Percentiles rank a stretch among this genome's conserved stretches.
These are phyloP conservation scores for Diabrotica balteata DNA, from an alignment of 2,888 invertebrate species.

Conservation along the genomic window DNA sequence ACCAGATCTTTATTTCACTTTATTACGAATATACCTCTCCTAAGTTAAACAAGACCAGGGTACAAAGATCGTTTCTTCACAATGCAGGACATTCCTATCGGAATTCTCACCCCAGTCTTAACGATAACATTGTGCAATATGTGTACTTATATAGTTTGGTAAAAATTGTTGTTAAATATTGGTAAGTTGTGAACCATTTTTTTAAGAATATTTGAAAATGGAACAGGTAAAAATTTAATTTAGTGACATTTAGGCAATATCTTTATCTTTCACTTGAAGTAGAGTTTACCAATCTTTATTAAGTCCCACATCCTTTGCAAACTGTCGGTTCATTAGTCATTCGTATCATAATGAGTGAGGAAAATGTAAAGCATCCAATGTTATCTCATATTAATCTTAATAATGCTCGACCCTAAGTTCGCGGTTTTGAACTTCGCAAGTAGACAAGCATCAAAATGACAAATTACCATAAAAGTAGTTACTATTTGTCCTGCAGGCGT, in stretches of 20 bases:
- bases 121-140: too few relatives aligned
- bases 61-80: too few relatives aligned
- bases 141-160: too few relatives aligned
- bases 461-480: slow-evolving; percentile 38
- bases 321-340: slow-evolving; percentile 27
- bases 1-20: too few relatives aligned
- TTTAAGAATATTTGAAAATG: too few relatives aligned
- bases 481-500: slow-evolving; percentile 35
- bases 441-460: slow-evolving; percentile 37
- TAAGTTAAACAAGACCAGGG: too few relatives aligned
- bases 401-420: slow-evolving; percentile 32
- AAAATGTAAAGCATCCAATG: slow-evolving; percentile 30
- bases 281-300: slow-evolving; percentile 10
- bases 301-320: slow-evolving; percentile 19
- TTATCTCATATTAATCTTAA: slow-evolving; percentile 35
- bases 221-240: too few relatives aligned
- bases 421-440: slow-evolving; percentile 34
- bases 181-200: too few relatives aligned
- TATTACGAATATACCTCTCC: too few relatives aligned
- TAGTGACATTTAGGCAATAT: background rate
- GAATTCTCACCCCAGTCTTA: too few relatives aligned
- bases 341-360: slow-evolving; percentile 26
- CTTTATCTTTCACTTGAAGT: slow-evolving; percentile 1
- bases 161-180: too few relatives aligned
- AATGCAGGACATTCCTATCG: too few relatives aligned